These are phyloP conservation scores for Channa maculata DNA, from an alignment of 2,113 vertebrate species.

Conservation along the genomic window DNA sequence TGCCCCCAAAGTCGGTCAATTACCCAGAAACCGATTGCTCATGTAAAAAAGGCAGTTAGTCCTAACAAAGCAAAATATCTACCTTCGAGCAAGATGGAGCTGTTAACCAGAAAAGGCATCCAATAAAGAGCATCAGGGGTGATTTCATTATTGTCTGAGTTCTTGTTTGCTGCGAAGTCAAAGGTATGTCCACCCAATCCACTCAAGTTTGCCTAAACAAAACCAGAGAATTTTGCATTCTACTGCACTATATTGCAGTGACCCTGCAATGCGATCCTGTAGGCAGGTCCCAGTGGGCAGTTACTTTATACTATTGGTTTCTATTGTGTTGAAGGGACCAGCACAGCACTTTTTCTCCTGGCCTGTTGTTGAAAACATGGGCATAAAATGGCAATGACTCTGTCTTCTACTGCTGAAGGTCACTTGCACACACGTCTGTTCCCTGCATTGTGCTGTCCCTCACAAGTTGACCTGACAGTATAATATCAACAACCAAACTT, in stretches of 20 bases:
- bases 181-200: not conserved
- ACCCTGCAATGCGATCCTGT: slow-evolving; percentile 77
- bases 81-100: slow-evolving; percentile 30
- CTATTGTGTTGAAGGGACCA: slow-evolving; percentile 61
- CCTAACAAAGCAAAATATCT: slow-evolving; percentile 52
- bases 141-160: slow-evolving; percentile 7
- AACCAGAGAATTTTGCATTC: slow-evolving; percentile 60
- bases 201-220: slow-evolving; percentile 13
- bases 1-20: slow-evolving; percentile 54
- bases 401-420: slow-evolving; percentile 75
- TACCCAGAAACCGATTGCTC: slow-evolving; percentile 57
- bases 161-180: not conserved
- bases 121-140: not conserved
- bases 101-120: slow-evolving; percentile 35
- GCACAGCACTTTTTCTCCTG: slow-evolving; percentile 71
- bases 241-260: slow-evolving; percentile 66
- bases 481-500: slow-evolving; percentile 66
- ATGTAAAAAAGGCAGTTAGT: slow-evolving; percentile 44
- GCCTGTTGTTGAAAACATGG: slow-evolving; percentile 67
- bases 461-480: slow-evolving; percentile 70
- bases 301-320: slow-evolving; percentile 60
- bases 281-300: slow-evolving; percentile 67
- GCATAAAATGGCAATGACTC: slow-evolving; percentile 67
- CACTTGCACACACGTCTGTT: slow-evolving; percentile 68
- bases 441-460: slow-evolving; percentile 53